A percentile compares a stretch with the other conserved stretches of the same genome.
phyloP scores from a whole-genome alignment of 1,140 invertebrate species.

The Camponotus vicinus region DNA sequence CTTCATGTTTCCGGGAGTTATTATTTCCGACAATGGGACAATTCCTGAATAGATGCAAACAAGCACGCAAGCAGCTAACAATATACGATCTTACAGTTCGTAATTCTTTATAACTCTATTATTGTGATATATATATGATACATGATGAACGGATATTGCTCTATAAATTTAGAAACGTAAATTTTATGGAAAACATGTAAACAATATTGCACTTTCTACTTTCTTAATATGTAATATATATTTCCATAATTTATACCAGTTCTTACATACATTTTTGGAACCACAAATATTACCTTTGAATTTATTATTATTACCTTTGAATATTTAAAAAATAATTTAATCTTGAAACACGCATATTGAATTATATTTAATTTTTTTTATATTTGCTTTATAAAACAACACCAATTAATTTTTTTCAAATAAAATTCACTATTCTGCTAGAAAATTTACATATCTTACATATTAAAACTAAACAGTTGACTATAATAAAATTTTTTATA shows the following conservation, averaged over 20 bases:
- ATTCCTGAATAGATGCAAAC: slow-evolving; percentile 63
- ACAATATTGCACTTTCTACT: background rate
- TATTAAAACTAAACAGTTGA: too few relatives aligned
- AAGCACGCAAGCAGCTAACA: slow-evolving; percentile 68
- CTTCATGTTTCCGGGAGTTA: slow-evolving; percentile 59
- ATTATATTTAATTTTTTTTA: background rate
- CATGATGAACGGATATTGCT: slow-evolving; percentile 61
- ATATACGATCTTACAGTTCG: slow-evolving; percentile 13
- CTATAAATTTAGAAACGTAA: background rate
- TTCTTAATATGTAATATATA: slow-evolving; percentile 16
- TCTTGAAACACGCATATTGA: background rate
- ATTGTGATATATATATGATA: slow-evolving; percentile 50
- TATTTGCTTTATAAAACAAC: background rate
- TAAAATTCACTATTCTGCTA: too few relatives aligned
- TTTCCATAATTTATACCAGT: background rate
- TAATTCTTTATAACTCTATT: slow-evolving; percentile 9
- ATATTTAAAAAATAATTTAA: slow-evolving; percentile 1
- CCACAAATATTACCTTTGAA: background rate
- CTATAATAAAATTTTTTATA: too few relatives aligned
- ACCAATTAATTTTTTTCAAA: background rate
- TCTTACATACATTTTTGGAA: background rate
- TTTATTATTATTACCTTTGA: too few relatives aligned
- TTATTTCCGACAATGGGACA: slow-evolving; percentile 64
- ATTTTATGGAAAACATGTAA: background rate
- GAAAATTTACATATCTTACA: too few relatives aligned